These are phyloP conservation scores for Acanthosepion pharaonis DNA, from an alignment of 2,888 invertebrate genomes.

Conservation along the genomic window DNA sequence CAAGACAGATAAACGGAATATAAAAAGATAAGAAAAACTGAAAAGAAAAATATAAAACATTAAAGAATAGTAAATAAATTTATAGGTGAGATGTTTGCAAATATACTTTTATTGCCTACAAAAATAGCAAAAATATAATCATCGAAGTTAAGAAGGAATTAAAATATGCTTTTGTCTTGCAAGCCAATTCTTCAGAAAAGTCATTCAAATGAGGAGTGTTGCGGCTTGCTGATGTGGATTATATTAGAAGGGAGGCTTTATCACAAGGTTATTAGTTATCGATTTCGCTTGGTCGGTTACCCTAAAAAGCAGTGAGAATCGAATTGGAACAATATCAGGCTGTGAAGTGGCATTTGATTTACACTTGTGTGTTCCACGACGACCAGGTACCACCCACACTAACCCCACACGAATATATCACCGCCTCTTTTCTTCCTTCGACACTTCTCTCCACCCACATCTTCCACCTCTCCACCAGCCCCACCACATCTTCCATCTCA, in stretches of 20 bases:
- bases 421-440: not conserved
- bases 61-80: too few relatives aligned
- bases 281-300: not conserved
- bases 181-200: not conserved
- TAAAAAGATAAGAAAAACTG: too few relatives aligned
- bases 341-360: conserved; percentile 33
- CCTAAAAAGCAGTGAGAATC: not conserved
- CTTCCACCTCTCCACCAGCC: not conserved
- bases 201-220: not conserved
- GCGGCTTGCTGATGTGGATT: not conserved
- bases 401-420: not conserved
- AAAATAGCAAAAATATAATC: too few relatives aligned
- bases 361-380: not conserved
- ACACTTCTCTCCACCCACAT: not conserved
- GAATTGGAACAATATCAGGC: conserved; percentile 15
- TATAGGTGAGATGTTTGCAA: too few relatives aligned
- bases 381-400: not conserved
- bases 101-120: too few relatives aligned
- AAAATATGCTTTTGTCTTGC: not conserved
- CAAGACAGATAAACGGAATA: too few relatives aligned
- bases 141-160: not conserved
- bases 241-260: not conserved
- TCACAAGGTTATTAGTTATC: conserved; percentile 18
- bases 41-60: too few relatives aligned
- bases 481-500: not conserved